Percentiles rank a stretch among this genome's conserved stretches.
These are phyloP conservation scores for Zaprionus vittiger DNA, from an alignment of 1,140 invertebrate species.

Conservation along the genomic window DNA sequence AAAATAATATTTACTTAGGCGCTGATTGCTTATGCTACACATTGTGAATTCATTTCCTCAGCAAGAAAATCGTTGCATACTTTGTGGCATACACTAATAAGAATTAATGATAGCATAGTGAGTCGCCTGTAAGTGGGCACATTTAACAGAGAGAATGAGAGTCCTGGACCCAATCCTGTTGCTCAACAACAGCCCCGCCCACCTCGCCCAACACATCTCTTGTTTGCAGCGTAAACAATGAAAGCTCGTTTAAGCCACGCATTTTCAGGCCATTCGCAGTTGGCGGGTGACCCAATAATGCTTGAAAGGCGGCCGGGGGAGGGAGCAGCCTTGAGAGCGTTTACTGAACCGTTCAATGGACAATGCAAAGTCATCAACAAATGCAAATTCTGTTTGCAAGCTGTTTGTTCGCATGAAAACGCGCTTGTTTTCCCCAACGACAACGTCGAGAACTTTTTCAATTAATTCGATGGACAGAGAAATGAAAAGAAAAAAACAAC, in stretches of 20 bases:
- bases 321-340: constrained; percentile 59
- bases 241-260: constrained; percentile 7
- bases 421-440: not conserved
- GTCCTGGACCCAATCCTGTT: not conserved
- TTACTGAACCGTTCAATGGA: constrained; percentile 57
- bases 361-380: constrained; percentile 36
- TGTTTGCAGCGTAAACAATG: not conserved
- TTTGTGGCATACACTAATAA: constrained; percentile 6
- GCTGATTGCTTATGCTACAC: constrained; percentile 42
- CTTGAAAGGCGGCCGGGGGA: not conserved
- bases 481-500: constrained; percentile 7
- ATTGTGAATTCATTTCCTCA: constrained; percentile 35
- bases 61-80: constrained; percentile 44
- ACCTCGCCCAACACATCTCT: not conserved
- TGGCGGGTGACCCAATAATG: constrained; percentile 61
- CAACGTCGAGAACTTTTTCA: constrained; percentile 55
- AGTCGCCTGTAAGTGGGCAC: not conserved
- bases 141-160: not conserved
- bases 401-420: not conserved
- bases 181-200: not conserved
- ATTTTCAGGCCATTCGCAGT: constrained; percentile 16
- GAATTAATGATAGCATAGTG: not conserved
- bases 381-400: constrained; percentile 32
- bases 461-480: constrained; percentile 45
- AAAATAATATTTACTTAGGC: constrained; percentile 53